A percentile compares a stretch with the other conserved stretches of the same genome.
Conservation (phyloP, 2,113 vertebrate species). For the Gymnogyps californianus region DNA sequence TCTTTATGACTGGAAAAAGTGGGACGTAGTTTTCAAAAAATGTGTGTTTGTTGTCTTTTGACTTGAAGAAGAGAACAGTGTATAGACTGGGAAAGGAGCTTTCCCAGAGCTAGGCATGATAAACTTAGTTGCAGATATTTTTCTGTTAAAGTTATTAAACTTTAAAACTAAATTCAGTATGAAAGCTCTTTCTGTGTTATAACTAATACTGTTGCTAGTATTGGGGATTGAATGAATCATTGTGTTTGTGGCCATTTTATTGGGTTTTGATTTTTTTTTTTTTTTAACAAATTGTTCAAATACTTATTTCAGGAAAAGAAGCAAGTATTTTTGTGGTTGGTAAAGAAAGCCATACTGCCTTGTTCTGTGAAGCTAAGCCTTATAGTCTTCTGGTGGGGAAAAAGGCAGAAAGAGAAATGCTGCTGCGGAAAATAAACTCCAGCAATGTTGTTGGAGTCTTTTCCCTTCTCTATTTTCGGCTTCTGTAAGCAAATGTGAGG, state of each 20-base stretch:
- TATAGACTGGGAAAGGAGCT: neutral
- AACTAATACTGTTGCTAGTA: neutral
- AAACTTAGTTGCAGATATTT: neutral
- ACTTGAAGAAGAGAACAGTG: neutral
- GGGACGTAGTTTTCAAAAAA: neutral
- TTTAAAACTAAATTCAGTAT: neutral
- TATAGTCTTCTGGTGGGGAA: neutral
- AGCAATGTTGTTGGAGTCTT: neutral
- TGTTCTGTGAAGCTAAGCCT: neutral
- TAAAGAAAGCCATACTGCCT: neutral
- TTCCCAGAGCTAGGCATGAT: neutral
- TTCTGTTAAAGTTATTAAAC: neutral
- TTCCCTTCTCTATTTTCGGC: neutral
- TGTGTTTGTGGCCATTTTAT: neutral
- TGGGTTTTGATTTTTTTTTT: neutral
- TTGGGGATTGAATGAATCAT: neutral
- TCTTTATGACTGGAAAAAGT: neutral
- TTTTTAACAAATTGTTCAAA: neutral
- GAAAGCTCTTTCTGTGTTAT: neutral
- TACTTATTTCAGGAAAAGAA: neutral
- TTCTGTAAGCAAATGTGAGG: neutral
- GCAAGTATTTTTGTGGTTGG: neutral
- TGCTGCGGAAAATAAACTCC: neutral
- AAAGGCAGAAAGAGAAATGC: neutral
- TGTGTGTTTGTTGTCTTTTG: fast-evolving